Base-by-base conservation (phyloP, 2,888 invertebrate species). In the Bhutanitis thaidina region DNA sequence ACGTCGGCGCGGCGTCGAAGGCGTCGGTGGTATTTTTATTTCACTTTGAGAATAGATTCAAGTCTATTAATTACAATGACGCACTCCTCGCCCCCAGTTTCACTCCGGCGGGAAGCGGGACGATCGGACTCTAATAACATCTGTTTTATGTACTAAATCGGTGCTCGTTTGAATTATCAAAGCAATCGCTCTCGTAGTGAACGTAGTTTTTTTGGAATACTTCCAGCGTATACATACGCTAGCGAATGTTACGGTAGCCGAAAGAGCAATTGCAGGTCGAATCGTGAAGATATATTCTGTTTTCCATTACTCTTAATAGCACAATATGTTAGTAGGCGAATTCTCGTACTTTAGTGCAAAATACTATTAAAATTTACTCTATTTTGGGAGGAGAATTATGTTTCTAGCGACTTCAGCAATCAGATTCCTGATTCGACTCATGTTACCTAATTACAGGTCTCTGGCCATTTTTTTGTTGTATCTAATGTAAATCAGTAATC, bases 41-140 rank as follows among this genome's bases (percentile, higher is more conserved):
- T 80, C 80, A 80, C 80, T 80, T 83, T 78, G 70, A 81, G 85
- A 84, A 83, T 84, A 84, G 80, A 78, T 71, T 64, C 71, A 60
- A 72, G 73, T 76, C 83, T 81, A 85, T 87, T 85, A 86, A 87
- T 85, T 85, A 80, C 75, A 79, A 66, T 87, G 87, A 87, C 86
- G 86, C 87, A 86, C 77, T 69, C 66, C 58, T 64, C 67, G 69
- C 66, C 68, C 67, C 62, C 60, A 66, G 64, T 37, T 68, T 59
- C 65, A 64, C 63, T 65, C 59, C 64, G 62, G 61, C 63, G 61
- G 64, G 67, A 66, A 62, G 52, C 61, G 47, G 52, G 60, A 57
- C 60, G 59, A 59, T 65, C 65, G 63, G 61, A 46, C 64, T 65
- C 66, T 69, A 66, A 61, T 61, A 68, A 67, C 69, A 76, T 80